phyloP scores from a whole-genome alignment of 2,113 vertebrate genomes.

The Crocuta crocuta region DNA sequence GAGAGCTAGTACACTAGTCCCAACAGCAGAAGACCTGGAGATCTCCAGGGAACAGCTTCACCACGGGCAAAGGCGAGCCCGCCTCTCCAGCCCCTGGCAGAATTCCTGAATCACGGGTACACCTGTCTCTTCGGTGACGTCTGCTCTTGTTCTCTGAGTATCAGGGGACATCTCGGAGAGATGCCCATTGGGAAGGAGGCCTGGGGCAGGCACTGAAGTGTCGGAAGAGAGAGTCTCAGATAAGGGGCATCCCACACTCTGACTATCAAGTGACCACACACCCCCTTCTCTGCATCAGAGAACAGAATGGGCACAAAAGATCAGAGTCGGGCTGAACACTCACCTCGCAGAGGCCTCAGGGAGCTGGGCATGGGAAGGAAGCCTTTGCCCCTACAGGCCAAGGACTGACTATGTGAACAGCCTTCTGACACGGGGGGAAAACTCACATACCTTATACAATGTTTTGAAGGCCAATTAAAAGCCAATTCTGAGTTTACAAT shows the following conservation, averaged over 20 bases:
- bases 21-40: not conserved
- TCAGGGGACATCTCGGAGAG: not conserved
- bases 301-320: not conserved
- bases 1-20: not conserved
- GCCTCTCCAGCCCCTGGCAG: not conserved
- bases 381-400: not conserved
- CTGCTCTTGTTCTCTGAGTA: not conserved
- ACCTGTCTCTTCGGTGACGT: not conserved
- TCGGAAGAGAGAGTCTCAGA: not conserved
- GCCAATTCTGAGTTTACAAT: not conserved
- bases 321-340: not conserved
- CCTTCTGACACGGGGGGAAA: not conserved
- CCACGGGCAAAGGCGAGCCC: not conserved
- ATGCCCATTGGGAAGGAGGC: not conserved
- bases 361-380: not conserved
- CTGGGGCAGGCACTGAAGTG: not conserved
- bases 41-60: not conserved
- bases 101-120: not conserved
- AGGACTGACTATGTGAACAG: not conserved
- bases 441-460: not conserved
- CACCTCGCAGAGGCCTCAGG: not conserved
- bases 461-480: slow-evolving; percentile 9
- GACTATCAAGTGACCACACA: not conserved
- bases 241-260: not conserved
- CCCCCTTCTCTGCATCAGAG: not conserved